Evolutionary conservation across 1,140 invertebrate genomes (phyloP).

Genomic region (Delia radicum): DNA sequence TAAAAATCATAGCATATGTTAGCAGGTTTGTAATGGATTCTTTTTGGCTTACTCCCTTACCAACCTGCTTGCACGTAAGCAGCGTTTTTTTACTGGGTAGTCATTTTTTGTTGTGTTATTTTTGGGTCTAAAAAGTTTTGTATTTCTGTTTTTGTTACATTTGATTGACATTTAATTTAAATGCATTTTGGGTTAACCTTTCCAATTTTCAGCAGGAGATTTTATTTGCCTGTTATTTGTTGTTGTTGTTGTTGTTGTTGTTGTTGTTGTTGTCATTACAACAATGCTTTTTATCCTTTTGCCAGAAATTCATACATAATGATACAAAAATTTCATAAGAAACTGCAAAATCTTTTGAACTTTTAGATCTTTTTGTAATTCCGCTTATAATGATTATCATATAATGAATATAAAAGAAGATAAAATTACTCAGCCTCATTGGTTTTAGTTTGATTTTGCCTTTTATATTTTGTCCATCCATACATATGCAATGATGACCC

Average conservation of each 20-base stretch:
- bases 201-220: background rate
- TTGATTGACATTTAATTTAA: slow-evolving; percentile 35
- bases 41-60: too few species aligned
- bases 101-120: too few species aligned
- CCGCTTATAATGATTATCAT: background rate
- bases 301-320: background rate
- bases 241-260: too few species aligned
- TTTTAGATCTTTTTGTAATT: background rate
- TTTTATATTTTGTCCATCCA: background rate
- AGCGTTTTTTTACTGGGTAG: too few species aligned
- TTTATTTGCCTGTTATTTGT: too few species aligned
- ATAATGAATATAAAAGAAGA: background rate
- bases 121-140: slow-evolving; percentile 19
- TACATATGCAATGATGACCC: background rate
- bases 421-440: background rate
- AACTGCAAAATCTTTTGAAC: background rate
- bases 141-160: slow-evolving; percentile 11
- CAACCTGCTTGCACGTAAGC: too few species aligned
- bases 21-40: too few species aligned
- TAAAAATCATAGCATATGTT: too few species aligned
- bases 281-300: background rate
- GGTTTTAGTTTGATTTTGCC: background rate
- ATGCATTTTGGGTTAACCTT: slow-evolving; percentile 28
- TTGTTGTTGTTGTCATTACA: background rate
- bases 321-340: background rate